Percentiles rank a stretch among this genome's conserved stretches.
Evolutionary conservation across 2,888 invertebrate genomes (phyloP).

Genomic region (Theristus sp.): DNA sequence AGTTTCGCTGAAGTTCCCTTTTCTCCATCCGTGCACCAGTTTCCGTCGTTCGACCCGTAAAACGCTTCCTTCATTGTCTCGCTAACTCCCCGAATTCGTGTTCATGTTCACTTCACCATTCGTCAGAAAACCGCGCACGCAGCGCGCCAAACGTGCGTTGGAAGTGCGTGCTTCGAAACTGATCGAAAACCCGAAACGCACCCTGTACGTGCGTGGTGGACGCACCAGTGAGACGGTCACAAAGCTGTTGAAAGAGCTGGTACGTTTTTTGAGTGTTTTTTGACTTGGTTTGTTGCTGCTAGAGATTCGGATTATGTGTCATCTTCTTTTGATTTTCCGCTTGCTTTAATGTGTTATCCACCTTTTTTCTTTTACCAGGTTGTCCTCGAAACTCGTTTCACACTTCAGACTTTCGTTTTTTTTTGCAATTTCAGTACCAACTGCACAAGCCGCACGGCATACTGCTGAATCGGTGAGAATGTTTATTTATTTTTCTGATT

Average conservation of each 20-base stretch:
- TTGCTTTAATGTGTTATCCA: too few relatives aligned
- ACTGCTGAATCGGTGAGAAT: slow-evolving; percentile 32
- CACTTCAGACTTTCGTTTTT: too few relatives aligned
- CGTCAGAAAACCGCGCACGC: slow-evolving; percentile 74
- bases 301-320: not conserved
- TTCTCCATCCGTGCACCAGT: too few relatives aligned
- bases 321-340: too few relatives aligned
- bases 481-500: not conserved
- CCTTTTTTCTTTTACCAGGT: too few relatives aligned
- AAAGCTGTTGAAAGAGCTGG: slow-evolving; percentile 61
- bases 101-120: too few relatives aligned
- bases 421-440: slow-evolving; percentile 42
- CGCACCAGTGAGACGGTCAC: slow-evolving; percentile 45
- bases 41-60: too few relatives aligned
- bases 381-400: too few relatives aligned
- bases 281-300: not conserved
- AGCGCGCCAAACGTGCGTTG: slow-evolving; percentile 64
- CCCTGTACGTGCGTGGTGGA: slow-evolving; percentile 64
- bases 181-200: slow-evolving; percentile 64
- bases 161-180: slow-evolving; percentile 64
- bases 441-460: slow-evolving; percentile 67
- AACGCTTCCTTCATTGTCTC: too few relatives aligned
- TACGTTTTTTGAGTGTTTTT: slow-evolving; percentile 29
- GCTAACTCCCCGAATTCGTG: too few relatives aligned
- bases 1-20: too few relatives aligned